These are phyloP conservation scores for Papilio helenus DNA, from an alignment of 1,140 invertebrate genomes.

Conservation along the genomic window DNA sequence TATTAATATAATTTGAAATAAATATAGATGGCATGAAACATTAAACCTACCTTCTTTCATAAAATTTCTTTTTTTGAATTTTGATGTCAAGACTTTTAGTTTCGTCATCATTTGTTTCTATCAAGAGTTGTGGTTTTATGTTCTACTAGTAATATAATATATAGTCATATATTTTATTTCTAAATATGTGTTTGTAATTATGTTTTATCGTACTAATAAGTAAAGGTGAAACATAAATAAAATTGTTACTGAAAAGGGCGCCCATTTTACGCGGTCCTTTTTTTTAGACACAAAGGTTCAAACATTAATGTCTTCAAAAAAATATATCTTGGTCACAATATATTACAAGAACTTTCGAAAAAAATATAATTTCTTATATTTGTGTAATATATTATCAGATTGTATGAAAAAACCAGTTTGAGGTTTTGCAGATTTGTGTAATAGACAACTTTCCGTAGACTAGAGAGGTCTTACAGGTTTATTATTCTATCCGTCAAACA, in stretches of 20 bases:
- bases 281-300: constrained; percentile 45
- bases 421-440: constrained; percentile 40
- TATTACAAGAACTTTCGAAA: constrained; percentile 68
- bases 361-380: constrained; percentile 59
- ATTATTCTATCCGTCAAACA: constrained; percentile 59
- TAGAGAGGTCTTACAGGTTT: constrained; percentile 50
- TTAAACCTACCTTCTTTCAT: background rate
- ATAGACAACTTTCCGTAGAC: constrained; percentile 60
- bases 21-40: constrained; percentile 6
- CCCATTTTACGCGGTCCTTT: constrained; percentile 52
- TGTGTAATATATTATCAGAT: constrained; percentile 55
- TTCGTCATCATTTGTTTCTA: constrained; percentile 32
- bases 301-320: constrained; percentile 66
- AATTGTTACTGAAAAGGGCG: constrained; percentile 51
- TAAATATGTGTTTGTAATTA: constrained; percentile 42
- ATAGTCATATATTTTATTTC: constrained; percentile 29
- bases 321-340: constrained; percentile 57
- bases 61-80: constrained; percentile 36
- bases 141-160: constrained; percentile 28
- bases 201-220: constrained; percentile 55
- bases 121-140: constrained; percentile 27
- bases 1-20: no score
- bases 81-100: constrained; percentile 11
- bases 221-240: constrained; percentile 44
- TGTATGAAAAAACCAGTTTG: constrained; percentile 61